Conservation (phyloP, 2,113 vertebrate genomes). For the Eretmochelys imbricata region DNA sequence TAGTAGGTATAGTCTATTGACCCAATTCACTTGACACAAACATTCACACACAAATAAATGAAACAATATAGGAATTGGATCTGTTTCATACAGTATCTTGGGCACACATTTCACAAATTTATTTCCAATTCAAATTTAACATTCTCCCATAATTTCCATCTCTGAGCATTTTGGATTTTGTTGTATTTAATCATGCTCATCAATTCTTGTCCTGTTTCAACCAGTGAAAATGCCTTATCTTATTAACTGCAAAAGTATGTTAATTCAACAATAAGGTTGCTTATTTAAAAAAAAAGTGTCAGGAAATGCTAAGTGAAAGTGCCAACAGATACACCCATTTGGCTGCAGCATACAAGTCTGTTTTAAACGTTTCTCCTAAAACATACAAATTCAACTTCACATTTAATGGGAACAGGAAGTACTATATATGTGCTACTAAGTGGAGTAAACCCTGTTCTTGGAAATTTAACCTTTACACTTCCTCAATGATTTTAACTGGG, state of each 20-base stretch:
- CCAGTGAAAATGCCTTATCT: slow-evolving; percentile 29
- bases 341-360: not conserved
- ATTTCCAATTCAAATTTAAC: not conserved
- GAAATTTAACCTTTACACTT: not conserved
- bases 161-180: not conserved
- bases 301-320: slow-evolving; percentile 31
- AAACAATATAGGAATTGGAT: not conserved
- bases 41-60: not conserved
- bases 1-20: not conserved
- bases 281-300: slow-evolving; percentile 22
- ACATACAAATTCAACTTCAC: slow-evolving; percentile 7
- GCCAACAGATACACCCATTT: not conserved
- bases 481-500: not conserved
- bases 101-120: slow-evolving; percentile 6
- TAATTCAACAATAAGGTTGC: slow-evolving; percentile 1
- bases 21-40: slow-evolving; percentile 29
- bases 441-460: not conserved
- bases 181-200: not conserved
- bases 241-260: not conserved
- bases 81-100: not conserved
- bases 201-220: not conserved
- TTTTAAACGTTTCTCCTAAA: slow-evolving; percentile 16
- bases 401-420: slow-evolving; percentile 52
- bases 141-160: not conserved
- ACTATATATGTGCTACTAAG: slow-evolving; percentile 5